phyloP scores from a whole-genome alignment of 2,888 invertebrate species.

The Torymus tubicola region DNA sequence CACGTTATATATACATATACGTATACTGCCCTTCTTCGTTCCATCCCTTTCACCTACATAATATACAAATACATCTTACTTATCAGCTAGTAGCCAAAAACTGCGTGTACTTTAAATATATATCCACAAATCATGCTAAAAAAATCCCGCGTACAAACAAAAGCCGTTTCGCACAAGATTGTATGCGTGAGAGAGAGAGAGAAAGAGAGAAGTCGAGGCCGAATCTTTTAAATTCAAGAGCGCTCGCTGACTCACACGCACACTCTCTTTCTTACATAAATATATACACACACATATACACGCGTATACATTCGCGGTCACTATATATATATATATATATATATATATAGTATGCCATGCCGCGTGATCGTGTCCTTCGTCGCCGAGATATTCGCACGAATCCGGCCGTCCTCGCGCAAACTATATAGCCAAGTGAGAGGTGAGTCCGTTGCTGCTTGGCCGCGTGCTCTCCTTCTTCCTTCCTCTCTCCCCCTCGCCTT shows the following conservation, averaged over 20 bases:
- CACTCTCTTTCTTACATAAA: too few relatives aligned
- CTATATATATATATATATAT: too few relatives aligned
- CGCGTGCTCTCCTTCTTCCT: constrained; percentile 12
- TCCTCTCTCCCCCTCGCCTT: constrained; percentile 38
- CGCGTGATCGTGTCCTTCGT: constrained; percentile 31
- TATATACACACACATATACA: too few relatives aligned
- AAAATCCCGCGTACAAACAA: neutral
- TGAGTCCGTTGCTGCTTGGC: neutral
- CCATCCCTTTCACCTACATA: too few relatives aligned
- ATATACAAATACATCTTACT: too few relatives aligned
- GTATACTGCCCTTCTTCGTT: too few relatives aligned
- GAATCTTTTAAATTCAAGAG: constrained; percentile 50
- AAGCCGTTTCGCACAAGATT: neutral
- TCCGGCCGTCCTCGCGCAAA: constrained; percentile 18
- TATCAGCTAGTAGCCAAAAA: too few relatives aligned
- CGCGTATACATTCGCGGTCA: too few relatives aligned
- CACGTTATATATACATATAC: too few relatives aligned
- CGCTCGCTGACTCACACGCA: neutral
- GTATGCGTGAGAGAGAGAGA: constrained; percentile 2
- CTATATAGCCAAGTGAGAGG: constrained; percentile 46
- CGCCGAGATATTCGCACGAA: constrained; percentile 32
- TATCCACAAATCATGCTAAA: too few relatives aligned
- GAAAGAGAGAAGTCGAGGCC: neutral
- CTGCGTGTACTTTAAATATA: too few relatives aligned
- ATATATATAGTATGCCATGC: too few relatives aligned